Evolutionary conservation across 1,140 invertebrate genomes (phyloP).

Genomic region (Spodoptera frugiperda): DNA sequence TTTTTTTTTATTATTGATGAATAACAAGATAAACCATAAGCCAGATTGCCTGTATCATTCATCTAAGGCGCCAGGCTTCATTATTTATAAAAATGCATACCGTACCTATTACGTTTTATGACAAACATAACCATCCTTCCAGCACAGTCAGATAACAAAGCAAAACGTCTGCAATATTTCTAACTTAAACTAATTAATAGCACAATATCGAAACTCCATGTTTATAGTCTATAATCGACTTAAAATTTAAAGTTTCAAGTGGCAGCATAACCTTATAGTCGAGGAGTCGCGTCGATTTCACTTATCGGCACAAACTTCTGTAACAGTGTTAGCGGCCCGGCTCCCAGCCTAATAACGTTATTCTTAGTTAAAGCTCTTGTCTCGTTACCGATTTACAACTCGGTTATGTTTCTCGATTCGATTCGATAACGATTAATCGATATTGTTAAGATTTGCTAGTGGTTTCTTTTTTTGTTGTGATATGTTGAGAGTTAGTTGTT

Average conservation of each 20-base stretch:
- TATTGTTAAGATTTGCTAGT: neutral
- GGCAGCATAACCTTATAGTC: slow-evolving; percentile 53
- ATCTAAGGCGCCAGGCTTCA: too few relatives aligned
- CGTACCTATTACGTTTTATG: too few relatives aligned
- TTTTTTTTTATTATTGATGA: too few relatives aligned
- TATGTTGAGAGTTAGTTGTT: neutral
- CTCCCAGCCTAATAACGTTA: slow-evolving; percentile 68
- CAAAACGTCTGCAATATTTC: too few relatives aligned
- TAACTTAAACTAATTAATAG: neutral
- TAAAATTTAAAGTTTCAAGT: slow-evolving; percentile 44
- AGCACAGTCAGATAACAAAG: too few relatives aligned
- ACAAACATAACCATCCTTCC: too few relatives aligned
- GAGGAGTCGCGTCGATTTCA: slow-evolving; percentile 63
- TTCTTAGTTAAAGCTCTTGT: slow-evolving; percentile 62
- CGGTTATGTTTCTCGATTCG: slow-evolving; percentile 51
- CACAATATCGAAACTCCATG: slow-evolving; percentile 20
- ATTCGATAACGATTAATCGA: slow-evolving; percentile 41
- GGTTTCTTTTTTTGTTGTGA: neutral
- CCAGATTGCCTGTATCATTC: too few relatives aligned
- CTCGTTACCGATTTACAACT: slow-evolving; percentile 71
- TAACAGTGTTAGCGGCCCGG: slow-evolving; percentile 71
- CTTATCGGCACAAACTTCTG: slow-evolving; percentile 74
- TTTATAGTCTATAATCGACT: slow-evolving; percentile 38
- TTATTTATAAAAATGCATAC: too few relatives aligned
- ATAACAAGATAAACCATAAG: too few relatives aligned